A percentile compares a stretch with the other conserved stretches of the same genome.
Evolutionary conservation across 1,140 invertebrate species (phyloP).

Genomic region (Scaptomyza hsui): DNA sequence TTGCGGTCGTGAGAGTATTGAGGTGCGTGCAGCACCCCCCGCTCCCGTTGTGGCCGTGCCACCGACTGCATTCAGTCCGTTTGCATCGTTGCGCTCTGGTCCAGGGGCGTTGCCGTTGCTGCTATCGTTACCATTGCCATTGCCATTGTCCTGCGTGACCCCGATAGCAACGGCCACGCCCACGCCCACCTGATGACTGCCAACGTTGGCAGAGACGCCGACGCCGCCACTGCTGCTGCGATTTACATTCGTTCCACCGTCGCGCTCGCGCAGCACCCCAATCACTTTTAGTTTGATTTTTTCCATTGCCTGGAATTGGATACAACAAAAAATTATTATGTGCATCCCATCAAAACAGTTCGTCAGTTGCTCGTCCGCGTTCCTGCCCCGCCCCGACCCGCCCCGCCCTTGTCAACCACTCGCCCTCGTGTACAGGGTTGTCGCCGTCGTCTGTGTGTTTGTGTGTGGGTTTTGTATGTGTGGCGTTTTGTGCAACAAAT

Average conservation of each 20-base stretch:
- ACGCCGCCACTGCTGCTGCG: constrained; percentile 38
- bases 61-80: constrained; percentile 20
- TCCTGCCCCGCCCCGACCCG: constrained; percentile 49
- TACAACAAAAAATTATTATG: constrained; percentile 32
- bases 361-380: constrained; percentile 28
- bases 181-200: constrained; percentile 71
- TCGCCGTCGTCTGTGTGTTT: constrained; percentile 50
- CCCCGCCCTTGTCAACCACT: constrained; percentile 45
- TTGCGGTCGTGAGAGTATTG: constrained; percentile 63
- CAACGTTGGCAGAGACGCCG: constrained; percentile 24
- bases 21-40: constrained; percentile 67
- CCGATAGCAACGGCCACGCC: constrained; percentile 63
- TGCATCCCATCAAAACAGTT: constrained; percentile 42
- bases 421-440: constrained; percentile 60
- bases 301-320: constrained; percentile 71
- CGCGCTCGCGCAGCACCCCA: constrained; percentile 79
- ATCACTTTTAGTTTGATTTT: constrained; percentile 82
- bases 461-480: constrained; percentile 21
- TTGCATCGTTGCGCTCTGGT: constrained; percentile 46
- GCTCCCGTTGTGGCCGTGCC: constrained; percentile 31
- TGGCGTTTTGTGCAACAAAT: constrained; percentile 76
- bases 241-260: constrained; percentile 68
- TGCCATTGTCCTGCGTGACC: constrained; percentile 74
- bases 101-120: constrained; percentile 58
- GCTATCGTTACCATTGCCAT: constrained; percentile 39